Evolutionary conservation across 2,888 invertebrate genomes (phyloP), one percentile per base, ranked within the genome.

Genomic region (Chelonus formosanus): DNA sequence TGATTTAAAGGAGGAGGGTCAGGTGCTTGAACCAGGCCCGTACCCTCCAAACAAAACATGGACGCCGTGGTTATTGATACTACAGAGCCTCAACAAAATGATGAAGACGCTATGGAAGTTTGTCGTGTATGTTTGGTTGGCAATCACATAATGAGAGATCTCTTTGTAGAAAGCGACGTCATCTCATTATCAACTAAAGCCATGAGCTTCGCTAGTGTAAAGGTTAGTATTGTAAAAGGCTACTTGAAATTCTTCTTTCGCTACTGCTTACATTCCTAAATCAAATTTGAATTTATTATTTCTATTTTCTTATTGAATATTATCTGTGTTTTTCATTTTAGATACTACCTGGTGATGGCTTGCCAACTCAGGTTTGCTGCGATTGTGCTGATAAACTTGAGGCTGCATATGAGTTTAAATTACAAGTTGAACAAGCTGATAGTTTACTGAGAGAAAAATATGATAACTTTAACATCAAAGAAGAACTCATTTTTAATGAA

Each of bases 351-450:
- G 81, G 76, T 0, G 84, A 84, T 64, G 84, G 83, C 4, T 70
- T 84, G 63, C 84, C 84, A 3, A 66, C 76, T 3, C 79, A 79
- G n/a, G 78, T 84, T 3, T 84, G 84, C 34, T 78, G 77, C 31
- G 67, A 77, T 5, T 84, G 84, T 54, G 78, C 78, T 0, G 78
- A 80, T 5, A 83, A 82, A 63, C 65, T 84, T 3, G 84, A 84
- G 63, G 75, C 76, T 0, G 80, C 83, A 0, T 84, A 83, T 56
- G 82, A 83, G 40, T 83, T 84, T 50, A 84, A 84, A 63, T 58
- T 82, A 3, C 83, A 83, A 73, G 82, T 83, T 0, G 83, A 84
- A 63, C 81, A 84, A 58, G 83, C 84, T 0, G 83, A 84, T 47
- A 77, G 67, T 36, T 74, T 82, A 7, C 70, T 84, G 3, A 70